phyloP scores from a whole-genome alignment of 2,797 vertebrate genomes.

The Gymnocypris eckloni region DNA sequence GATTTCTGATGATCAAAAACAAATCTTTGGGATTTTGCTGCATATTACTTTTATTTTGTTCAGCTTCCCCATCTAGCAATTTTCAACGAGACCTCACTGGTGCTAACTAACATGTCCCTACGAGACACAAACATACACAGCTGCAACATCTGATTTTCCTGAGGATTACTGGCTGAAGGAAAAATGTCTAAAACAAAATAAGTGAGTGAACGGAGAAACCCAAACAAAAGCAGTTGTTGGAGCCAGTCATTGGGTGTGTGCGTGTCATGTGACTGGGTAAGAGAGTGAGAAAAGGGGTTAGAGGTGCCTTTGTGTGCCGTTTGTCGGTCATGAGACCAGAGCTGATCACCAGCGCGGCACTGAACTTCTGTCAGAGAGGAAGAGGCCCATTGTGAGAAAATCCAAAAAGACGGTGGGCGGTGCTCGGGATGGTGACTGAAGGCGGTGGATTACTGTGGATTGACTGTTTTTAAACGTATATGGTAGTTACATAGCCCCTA shows the following conservation, averaged over 20 bases:
- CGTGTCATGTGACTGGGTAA: conserved; percentile 39
- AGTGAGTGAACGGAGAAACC: conserved; percentile 14
- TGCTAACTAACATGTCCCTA: conserved; percentile 28
- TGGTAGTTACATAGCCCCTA: too few species aligned
- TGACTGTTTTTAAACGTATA: too few species aligned
- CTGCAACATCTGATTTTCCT: conserved; percentile 30
- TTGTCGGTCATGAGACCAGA: conserved; percentile 34
- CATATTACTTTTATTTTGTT: conserved; percentile 10
- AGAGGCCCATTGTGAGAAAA: conserved; percentile 35
- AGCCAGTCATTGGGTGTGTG: conserved; percentile 13
- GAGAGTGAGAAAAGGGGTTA: conserved; percentile 5
- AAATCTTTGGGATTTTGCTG: conserved; percentile 16
- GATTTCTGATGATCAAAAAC: not conserved
- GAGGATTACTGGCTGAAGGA: not conserved
- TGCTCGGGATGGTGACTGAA: too few species aligned
- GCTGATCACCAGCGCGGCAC: not conserved
- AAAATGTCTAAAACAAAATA: not conserved
- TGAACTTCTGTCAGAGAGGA: conserved; percentile 20
- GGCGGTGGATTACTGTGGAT: too few species aligned
- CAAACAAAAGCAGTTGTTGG: conserved; percentile 50
- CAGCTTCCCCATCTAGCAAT: not conserved
- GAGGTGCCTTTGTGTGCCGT: conserved; percentile 45
- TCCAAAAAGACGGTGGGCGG: not conserved
- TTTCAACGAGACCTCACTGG: conserved; percentile 15
- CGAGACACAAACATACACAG: not conserved